A percentile compares a stretch with the other conserved stretches of the same genome.
These are phyloP conservation scores for Pampusana beccarii DNA, from an alignment of 2,113 vertebrate species.

Conservation along the genomic window DNA sequence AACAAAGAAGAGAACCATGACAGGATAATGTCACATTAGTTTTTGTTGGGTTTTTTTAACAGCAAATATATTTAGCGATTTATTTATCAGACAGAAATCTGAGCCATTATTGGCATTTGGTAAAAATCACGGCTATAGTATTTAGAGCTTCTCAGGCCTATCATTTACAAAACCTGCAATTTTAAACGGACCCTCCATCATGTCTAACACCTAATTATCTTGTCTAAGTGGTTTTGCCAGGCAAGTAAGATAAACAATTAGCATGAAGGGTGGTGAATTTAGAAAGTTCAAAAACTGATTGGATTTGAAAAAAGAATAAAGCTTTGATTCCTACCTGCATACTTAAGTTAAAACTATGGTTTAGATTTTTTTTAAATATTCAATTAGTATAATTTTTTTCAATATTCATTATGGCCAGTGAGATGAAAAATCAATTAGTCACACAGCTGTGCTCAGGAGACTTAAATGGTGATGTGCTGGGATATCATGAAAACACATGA, in stretches of 20 bases:
- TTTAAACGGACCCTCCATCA: not conserved
- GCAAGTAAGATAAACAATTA: not conserved
- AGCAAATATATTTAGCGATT: conserved; percentile 4
- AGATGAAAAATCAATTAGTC: conserved; percentile 1
- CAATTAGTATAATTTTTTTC: not conserved
- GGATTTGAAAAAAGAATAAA: not conserved
- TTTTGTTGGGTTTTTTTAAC: not conserved
- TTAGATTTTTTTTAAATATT: not conserved
- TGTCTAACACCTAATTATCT: not conserved
- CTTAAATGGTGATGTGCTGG: not conserved
- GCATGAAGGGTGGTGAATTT: not conserved
- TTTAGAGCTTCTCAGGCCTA: not conserved
- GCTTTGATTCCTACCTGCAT: not conserved
- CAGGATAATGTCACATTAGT: not conserved
- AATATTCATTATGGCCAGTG: not conserved
- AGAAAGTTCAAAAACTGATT: not conserved
- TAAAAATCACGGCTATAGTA: not conserved
- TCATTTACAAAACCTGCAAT: not conserved
- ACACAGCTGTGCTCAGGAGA: not conserved
- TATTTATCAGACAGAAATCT: conserved; percentile 16
- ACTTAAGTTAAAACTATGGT: not conserved
- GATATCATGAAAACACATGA: not conserved
- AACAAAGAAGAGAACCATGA: not conserved
- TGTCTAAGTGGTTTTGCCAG: not conserved
- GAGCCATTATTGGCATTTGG: conserved; percentile 5